Evolutionary conservation across 2,797 vertebrate genomes (phyloP).

Genomic region (Melanotaenia parkinsoni): DNA sequence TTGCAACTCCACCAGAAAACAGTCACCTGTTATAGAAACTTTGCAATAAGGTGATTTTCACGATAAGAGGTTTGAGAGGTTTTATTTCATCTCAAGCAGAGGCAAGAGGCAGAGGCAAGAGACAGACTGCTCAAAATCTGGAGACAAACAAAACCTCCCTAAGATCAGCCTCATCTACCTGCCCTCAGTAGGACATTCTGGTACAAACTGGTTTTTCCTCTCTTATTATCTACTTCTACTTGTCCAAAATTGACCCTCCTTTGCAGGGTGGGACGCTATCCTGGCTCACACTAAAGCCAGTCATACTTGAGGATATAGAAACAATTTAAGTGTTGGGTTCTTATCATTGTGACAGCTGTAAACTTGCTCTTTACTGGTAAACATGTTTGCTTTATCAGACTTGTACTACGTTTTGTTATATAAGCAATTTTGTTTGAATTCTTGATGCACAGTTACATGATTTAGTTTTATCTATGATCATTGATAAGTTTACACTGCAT

Average conservation of each 20-base stretch:
- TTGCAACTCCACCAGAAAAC: slow-evolving; percentile 1
- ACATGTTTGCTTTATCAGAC: neutral
- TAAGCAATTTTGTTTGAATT: neutral
- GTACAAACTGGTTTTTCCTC: neutral
- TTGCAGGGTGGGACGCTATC: neutral
- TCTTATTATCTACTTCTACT: neutral
- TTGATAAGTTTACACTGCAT: neutral
- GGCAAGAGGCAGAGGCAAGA: neutral
- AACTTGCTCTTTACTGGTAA: neutral
- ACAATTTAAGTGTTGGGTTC: neutral
- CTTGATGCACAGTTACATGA: neutral
- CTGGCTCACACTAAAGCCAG: neutral
- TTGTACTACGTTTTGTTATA: neutral
- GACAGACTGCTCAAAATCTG: neutral
- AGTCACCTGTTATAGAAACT: neutral
- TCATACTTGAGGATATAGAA: neutral
- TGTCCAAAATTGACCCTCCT: neutral
- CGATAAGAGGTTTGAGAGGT: neutral
- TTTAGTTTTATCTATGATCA: neutral
- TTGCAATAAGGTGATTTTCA: neutral
- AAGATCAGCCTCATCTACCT: neutral
- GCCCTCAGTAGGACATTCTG: neutral
- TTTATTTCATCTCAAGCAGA: neutral
- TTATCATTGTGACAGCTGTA: neutral
- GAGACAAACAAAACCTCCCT: neutral